phyloP scores from a whole-genome alignment of 2,797 vertebrate species.

The Labeo calbasu region DNA sequence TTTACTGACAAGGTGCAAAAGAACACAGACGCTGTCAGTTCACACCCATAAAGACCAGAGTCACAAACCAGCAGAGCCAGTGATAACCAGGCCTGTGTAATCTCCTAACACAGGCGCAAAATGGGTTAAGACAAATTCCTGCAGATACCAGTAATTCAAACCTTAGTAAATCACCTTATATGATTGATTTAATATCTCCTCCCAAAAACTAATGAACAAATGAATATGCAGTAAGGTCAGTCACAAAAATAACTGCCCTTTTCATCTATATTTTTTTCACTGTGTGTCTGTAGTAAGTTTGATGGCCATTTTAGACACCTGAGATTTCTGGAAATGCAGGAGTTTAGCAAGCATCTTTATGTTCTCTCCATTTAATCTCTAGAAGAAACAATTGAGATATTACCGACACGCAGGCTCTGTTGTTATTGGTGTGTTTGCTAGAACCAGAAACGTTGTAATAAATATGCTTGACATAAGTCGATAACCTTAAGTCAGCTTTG shows the following conservation, averaged over 20 bases:
- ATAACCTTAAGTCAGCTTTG: not conserved
- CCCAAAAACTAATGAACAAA: not conserved
- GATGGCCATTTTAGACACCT: not conserved
- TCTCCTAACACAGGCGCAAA: too few species aligned
- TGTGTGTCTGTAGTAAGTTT: not conserved
- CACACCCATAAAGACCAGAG: too few species aligned
- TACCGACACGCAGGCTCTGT: not conserved
- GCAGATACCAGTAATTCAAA: not conserved
- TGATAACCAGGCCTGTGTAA: too few species aligned
- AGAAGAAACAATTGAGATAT: not conserved
- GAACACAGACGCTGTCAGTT: not conserved
- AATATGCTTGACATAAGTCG: not conserved
- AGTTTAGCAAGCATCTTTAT: not conserved
- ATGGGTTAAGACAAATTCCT: too few species aligned
- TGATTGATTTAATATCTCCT: not conserved
- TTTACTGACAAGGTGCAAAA: not conserved
- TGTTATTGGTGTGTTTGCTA: conserved; percentile 1
- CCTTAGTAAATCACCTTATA: not conserved
- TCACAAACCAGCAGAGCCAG: too few species aligned
- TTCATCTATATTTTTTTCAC: too few species aligned
- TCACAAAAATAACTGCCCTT: too few species aligned
- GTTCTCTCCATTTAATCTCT: not conserved
- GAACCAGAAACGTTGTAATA: not conserved
- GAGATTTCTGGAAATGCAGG: not conserved
- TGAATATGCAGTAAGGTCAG: too few species aligned